A percentile compares a stretch with the other conserved stretches of the same genome.
Conservation (phyloP, 1,140 invertebrate species). For the Micrasema minimum region DNA sequence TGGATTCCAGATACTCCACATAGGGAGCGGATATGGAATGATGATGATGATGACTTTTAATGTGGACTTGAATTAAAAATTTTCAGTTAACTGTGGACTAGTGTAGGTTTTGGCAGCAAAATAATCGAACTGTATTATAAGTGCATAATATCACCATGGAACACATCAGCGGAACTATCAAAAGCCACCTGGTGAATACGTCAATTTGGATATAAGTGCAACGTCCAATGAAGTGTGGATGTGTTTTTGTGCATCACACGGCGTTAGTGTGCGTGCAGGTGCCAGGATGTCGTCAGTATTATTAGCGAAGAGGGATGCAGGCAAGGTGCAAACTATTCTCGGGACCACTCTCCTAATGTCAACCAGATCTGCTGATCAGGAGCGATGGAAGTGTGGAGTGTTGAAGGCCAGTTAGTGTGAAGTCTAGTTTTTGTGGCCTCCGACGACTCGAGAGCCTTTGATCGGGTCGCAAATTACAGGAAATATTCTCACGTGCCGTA, state of each 20-base stretch:
- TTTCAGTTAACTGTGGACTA: too few species aligned
- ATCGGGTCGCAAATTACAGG: neutral
- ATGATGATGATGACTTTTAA: too few species aligned
- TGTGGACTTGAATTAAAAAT: too few species aligned
- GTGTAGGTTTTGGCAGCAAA: too few species aligned
- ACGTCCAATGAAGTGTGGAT: neutral
- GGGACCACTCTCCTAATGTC: too few species aligned
- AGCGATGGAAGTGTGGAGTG: too few species aligned
- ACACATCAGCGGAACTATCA: neutral
- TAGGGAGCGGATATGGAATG: too few species aligned
- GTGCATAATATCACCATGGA: too few species aligned
- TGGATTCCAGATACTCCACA: too few species aligned
- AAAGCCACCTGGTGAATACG: neutral
- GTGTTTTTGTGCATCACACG: neutral
- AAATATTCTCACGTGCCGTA: neutral
- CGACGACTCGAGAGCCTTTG: neutral
- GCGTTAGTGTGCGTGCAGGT: constrained; percentile 8
- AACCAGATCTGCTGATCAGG: constrained; percentile 6
- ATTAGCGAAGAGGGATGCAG: neutral
- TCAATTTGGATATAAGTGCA: neutral
- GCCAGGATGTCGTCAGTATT: constrained; percentile 10
- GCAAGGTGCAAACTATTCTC: constrained; percentile 16
- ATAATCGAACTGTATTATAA: too few species aligned
- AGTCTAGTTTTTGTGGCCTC: constrained; percentile 15
- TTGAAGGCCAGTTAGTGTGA: neutral